These are phyloP conservation scores for Apamea sordens DNA, from an alignment of 2,888 invertebrate genomes.

Conservation along the genomic window DNA sequence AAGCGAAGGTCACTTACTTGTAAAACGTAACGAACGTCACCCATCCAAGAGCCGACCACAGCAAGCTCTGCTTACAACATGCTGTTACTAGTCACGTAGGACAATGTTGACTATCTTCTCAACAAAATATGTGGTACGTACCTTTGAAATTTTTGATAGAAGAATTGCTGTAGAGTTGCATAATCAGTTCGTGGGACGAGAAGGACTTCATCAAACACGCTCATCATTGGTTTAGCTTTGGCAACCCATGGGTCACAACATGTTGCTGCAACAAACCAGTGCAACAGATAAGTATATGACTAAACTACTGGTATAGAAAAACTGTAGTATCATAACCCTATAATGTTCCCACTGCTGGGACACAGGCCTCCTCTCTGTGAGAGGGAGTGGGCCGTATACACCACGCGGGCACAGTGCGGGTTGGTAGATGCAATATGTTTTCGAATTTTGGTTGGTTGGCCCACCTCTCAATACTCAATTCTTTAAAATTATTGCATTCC, in stretches of 20 bases:
- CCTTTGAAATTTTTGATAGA: constrained; percentile 72
- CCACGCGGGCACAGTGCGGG: not conserved
- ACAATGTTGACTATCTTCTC: no score
- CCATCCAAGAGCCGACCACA: not conserved
- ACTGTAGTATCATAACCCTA: not conserved
- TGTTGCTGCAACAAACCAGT: constrained; percentile 68
- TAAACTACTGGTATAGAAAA: no score
- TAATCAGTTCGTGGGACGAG: constrained; percentile 77
- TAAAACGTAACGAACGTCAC: not conserved
- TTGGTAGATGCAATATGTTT: not conserved
- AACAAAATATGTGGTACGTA: constrained; percentile 35
- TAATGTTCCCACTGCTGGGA: not conserved
- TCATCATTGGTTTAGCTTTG: constrained; percentile 55
- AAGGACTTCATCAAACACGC: constrained; percentile 72
- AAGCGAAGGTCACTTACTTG: not conserved
- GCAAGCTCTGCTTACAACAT: not conserved
- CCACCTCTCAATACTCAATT: no score
- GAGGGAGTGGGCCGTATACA: not conserved
- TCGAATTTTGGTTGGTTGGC: not conserved
- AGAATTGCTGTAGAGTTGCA: constrained; percentile 68
- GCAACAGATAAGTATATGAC: not conserved
- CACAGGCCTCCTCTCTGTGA: not conserved
- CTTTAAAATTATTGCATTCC: no score
- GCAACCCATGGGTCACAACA: constrained; percentile 69
- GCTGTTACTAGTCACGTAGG: not conserved